phyloP scores from a whole-genome alignment of 53 echinoderm and acorn worm species.

The Astropecten irregularis region DNA sequence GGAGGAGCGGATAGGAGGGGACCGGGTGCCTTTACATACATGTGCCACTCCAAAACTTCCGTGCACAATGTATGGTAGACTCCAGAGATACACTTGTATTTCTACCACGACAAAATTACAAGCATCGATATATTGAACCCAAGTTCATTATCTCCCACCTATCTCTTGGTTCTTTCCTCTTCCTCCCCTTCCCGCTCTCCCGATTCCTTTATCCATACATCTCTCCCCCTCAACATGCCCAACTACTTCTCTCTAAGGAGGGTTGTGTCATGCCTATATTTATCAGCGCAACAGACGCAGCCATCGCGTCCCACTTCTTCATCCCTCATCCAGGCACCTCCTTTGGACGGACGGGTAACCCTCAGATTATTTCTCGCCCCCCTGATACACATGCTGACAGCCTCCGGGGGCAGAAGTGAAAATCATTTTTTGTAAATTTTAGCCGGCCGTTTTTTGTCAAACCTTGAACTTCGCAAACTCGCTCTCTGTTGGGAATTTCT shows the following conservation, averaged over 20 bases:
- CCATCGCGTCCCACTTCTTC: neutral
- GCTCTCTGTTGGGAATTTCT: neutral
- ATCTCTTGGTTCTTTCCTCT: neutral
- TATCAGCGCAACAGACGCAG: no score
- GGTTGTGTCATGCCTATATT: slow-evolving; percentile 16
- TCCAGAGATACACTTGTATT: no score
- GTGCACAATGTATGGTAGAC: no score
- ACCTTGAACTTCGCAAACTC: neutral
- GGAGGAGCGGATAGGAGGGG: no score
- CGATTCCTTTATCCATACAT: no score
- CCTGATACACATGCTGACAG: neutral
- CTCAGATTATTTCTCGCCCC: slow-evolving; percentile 1
- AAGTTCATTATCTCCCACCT: no score
- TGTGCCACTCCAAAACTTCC: no score
- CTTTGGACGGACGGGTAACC: neutral
- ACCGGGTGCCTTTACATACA: no score
- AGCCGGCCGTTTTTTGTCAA: neutral
- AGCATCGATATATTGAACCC: no score
- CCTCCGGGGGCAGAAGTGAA: neutral
- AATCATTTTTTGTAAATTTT: neutral
- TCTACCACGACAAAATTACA: no score
- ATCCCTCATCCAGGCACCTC: neutral
- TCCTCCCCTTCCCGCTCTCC: neutral
- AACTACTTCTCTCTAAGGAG: no score
- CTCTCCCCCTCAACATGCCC: no score